Percentiles rank a stretch among this genome's conserved stretches.
phyloP scores from a whole-genome alignment of 1,140 invertebrate species.

The Diprion similis region DNA sequence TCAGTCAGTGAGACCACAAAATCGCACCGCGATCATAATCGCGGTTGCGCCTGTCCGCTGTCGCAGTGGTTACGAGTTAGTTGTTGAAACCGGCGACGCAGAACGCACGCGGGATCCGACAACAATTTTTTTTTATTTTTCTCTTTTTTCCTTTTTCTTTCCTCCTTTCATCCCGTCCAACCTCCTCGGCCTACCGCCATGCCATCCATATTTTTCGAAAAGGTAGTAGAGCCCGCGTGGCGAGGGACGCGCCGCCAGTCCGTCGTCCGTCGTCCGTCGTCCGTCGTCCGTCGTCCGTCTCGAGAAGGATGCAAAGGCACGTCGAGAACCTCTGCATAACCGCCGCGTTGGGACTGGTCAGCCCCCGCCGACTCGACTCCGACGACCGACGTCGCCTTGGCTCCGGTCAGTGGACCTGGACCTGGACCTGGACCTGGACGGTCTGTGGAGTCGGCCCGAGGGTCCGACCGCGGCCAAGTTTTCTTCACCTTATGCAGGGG shows the following conservation, averaged over 20 bases:
- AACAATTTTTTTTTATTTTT: no score
- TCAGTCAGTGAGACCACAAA: no score
- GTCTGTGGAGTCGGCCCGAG: neutral
- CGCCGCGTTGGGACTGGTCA: conserved; percentile 3
- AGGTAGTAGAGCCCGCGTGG: conserved; percentile 8
- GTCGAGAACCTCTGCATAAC: conserved; percentile 1
- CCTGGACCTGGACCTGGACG: neutral
- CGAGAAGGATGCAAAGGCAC: neutral
- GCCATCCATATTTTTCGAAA: neutral
- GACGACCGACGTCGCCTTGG: conserved; percentile 46
- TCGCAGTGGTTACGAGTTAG: no score
- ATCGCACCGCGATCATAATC: no score
- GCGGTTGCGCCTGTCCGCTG: no score
- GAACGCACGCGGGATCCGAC: no score
- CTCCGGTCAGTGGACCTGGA: conserved; percentile 45
- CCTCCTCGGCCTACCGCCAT: neutral
- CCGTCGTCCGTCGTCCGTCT: conserved; percentile 11
- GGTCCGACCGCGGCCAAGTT: conserved; percentile 42
- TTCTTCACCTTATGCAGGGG: conserved; percentile 51
- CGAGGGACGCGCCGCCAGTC: conserved; percentile 33
- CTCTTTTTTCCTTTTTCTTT: neutral
- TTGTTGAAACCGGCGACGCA: no score
- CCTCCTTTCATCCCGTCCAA: neutral
- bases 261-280: no score
- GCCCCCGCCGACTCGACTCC: conserved; percentile 25